A percentile compares a stretch with the other conserved stretches of the same genome.
These are phyloP conservation scores for Pammene aurita DNA, from an alignment of 2,888 invertebrate genomes.

Conservation along the genomic window DNA sequence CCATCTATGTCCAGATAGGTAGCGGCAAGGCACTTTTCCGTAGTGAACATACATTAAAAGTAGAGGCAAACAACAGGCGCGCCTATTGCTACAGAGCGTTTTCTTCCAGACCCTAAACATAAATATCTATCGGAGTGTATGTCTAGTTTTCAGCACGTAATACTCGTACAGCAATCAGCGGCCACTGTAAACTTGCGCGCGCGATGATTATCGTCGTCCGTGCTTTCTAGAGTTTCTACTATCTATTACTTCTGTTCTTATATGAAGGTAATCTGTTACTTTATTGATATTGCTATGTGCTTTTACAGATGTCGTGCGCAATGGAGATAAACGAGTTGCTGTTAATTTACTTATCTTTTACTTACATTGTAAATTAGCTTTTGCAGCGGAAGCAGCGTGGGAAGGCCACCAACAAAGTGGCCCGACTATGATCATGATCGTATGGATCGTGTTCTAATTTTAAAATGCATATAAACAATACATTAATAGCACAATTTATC, in stretches of 20 bases:
- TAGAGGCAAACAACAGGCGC: no score
- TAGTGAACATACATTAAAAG: no score
- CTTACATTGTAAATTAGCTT: slow-evolving; percentile 15
- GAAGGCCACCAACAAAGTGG: slow-evolving; percentile 5
- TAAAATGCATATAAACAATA: no score
- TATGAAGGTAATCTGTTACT: slow-evolving; percentile 51
- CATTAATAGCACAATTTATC: no score
- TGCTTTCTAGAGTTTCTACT: slow-evolving; percentile 50
- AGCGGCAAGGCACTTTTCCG: no score
- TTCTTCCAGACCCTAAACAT: no score
- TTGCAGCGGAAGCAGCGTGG: not conserved
- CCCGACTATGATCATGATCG: not conserved
- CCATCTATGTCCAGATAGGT: no score
- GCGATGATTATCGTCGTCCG: slow-evolving; percentile 43
- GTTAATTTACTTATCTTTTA: slow-evolving; percentile 14
- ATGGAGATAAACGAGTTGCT: slow-evolving; percentile 42
- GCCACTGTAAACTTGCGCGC: slow-evolving; percentile 20
- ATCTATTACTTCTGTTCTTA: slow-evolving; percentile 51
- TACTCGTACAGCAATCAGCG: slow-evolving; percentile 35
- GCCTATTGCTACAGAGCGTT: no score
- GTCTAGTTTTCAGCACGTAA: not conserved
- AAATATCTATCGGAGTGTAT: no score
- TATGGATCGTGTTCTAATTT: not conserved
- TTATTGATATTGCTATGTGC: slow-evolving; percentile 54
- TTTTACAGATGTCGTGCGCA: slow-evolving; percentile 46